Evolutionary conservation across 2,888 invertebrate species (phyloP).

Genomic region (Synergus gifuensis): DNA sequence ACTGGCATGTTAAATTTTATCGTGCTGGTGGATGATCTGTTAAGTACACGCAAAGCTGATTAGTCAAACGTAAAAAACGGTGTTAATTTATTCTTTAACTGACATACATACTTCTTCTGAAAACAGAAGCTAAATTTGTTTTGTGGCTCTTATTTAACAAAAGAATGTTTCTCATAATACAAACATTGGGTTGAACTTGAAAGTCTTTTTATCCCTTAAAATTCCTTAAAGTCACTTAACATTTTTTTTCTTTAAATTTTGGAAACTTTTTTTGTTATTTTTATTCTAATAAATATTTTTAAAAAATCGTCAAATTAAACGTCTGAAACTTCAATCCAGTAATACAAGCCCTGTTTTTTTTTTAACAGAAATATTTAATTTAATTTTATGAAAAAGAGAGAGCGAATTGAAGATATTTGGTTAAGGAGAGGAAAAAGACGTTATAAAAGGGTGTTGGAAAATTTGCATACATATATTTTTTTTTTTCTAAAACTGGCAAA

Average conservation of each 20-base stretch:
- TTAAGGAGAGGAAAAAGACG: too few species aligned
- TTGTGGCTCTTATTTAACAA: too few species aligned
- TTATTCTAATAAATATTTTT: background rate
- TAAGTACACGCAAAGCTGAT: slow-evolving; percentile 19
- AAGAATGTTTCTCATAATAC: too few species aligned
- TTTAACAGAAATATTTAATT: too few species aligned
- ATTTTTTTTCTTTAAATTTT: background rate
- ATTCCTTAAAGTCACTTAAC: background rate
- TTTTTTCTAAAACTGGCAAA: background rate
- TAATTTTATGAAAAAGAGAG: too few species aligned
- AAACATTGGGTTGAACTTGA: too few species aligned
- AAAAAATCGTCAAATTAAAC: too few species aligned
- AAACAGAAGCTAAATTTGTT: background rate
- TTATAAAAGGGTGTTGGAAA: background rate
- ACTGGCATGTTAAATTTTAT: slow-evolving; percentile 22
- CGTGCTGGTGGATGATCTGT: slow-evolving; percentile 14
- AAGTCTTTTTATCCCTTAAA: too few species aligned
- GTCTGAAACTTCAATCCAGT: too few species aligned
- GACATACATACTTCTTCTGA: background rate
- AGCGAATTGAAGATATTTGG: too few species aligned
- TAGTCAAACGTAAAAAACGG: background rate
- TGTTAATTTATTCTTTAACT: background rate
- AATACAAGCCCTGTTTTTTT: too few species aligned
- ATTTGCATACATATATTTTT: too few species aligned
- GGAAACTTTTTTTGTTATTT: background rate